Evolutionary conservation across 2,888 invertebrate species (phyloP), one percentile per base, ranked within the genome.

Genomic region (Aphelenchoides bicaudatus): DNA sequence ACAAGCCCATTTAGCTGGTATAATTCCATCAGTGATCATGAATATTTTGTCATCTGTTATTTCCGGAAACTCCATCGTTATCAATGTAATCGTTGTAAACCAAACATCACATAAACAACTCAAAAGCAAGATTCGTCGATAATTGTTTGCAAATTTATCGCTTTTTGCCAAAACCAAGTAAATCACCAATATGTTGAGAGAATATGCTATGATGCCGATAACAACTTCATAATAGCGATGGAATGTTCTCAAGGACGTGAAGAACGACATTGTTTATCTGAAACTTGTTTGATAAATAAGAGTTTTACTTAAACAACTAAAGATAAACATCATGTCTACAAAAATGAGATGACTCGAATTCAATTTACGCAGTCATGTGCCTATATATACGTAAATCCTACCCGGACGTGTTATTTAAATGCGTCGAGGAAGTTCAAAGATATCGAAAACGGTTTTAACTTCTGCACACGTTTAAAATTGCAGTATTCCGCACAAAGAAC

Each of bases 61-160:
- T n/a, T 43, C 43, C 16, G 43, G 43, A 43, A 43, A 21, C 23
- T 43, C 43, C 43, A 43, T 43, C 10, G 43, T 43, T 19, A 43
- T 6, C 43, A 43, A 25, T 25, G 43, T 43, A n/a, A 43, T 25
- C 21, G 43, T 43, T n/a, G 43, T 43, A n/a, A 43, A 43, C 10
- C 16, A 10, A 6, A 43, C 23, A 43, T 43, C 43, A 25, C 16
- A 19, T 25, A 43, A 21, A n/a, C 43, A 43, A 43, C 25, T 43
- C 43, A 43, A 21, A 10, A 43, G 43, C 43, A 43, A n/a, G n/a
- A 43, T 43, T n/a, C 23, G 16, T 21, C 43, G 43, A 25, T 43
- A 43, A 43, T 43, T 19, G 16, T 25, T 19, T 21, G 43, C 25
- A 21, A 43, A 43, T 25, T 43, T 43, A 8, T 6, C 6, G 6